Conservation (phyloP, 2,888 invertebrate genomes). For the Meiosimyza decipiens region DNA sequence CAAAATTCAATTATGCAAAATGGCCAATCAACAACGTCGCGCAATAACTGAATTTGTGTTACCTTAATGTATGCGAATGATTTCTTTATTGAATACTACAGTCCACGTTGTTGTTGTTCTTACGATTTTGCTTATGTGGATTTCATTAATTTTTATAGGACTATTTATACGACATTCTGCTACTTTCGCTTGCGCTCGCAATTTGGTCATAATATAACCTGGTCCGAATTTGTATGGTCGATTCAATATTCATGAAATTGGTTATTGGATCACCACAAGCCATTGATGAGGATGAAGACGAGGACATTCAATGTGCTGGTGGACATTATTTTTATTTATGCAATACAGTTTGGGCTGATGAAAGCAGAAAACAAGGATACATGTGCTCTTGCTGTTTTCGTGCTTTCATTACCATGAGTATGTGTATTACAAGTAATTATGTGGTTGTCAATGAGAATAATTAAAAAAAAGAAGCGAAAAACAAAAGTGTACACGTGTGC, state of each 20-base stretch:
- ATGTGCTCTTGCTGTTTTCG: background rate
- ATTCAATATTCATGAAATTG: conserved; percentile 24
- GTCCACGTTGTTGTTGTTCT: background rate
- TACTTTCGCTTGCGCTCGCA: too few species aligned
- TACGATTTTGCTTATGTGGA: background rate
- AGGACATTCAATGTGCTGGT: background rate
- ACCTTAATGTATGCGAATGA: background rate
- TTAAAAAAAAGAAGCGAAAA: conserved; percentile 8
- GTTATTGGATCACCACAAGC: conserved; percentile 19
- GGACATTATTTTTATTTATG: conserved; percentile 13
- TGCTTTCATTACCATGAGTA: background rate
- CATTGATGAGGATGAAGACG: conserved; percentile 3
- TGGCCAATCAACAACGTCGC: background rate
- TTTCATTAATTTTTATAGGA: conserved; percentile 4
- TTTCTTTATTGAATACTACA: background rate
- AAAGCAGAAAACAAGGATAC: background rate
- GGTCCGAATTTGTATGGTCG: background rate
- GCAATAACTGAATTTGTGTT: too few species aligned
- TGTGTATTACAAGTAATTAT: background rate
- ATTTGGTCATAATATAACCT: background rate
- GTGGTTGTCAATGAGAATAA: conserved; percentile 14
- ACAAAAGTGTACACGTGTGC: background rate
- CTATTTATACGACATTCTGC: background rate
- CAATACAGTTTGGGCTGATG: background rate
- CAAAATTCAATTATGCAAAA: background rate